Base-by-base conservation (phyloP, 2,797 vertebrate species). In the Poeciliopsis paucimaculata region DNA sequence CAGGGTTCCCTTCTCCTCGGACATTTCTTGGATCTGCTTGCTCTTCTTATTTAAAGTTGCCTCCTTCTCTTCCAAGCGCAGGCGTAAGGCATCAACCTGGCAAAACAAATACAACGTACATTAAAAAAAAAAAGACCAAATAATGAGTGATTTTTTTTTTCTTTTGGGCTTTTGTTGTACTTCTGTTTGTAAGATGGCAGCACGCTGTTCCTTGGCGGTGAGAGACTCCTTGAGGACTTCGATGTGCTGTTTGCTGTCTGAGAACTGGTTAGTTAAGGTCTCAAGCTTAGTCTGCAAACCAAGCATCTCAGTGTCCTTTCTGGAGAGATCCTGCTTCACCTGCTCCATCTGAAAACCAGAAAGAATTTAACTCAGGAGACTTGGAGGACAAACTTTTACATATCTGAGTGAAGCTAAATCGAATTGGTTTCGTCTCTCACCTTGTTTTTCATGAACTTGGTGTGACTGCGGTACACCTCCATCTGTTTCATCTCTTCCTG, bases 401-500 rank as follows among this genome's bases (percentile, higher is more conserved):
- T 16, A 51, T 16, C 23, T 41, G 0, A 41, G 13, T 62, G 20
- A 64, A 68, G 70, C 26, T 71, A 39, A 79, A 66, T 28, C 31
- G 28, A 28, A 39, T 3, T 76, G 34, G 28, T 23, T 7, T 57
- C 13, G 26, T 49, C 49, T 78, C 62, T 73, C 91, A 99, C 98
- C 98, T 99, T 99, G 84, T 98, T 99, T 91, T 99, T 99, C 98
- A 99, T 99, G 92, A 99, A 99, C 91, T 99, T 99, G 75, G 98
- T 99, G 94, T 99, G 98, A 91, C 98, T 99, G 76, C 98, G 97
- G 90, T 99, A 99, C 77, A 99, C 98, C 87, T 99, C 98, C 98
- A 99, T 99, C 86, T 99, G 98, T 91, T 99, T 99, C 96, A 99
- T 98, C 86, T 99, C 98, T 90, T 99, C 98, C 82, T 99, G 98